These are phyloP conservation scores for Bubo bubo DNA, from an alignment of 2,113 vertebrate species.

Conservation along the genomic window DNA sequence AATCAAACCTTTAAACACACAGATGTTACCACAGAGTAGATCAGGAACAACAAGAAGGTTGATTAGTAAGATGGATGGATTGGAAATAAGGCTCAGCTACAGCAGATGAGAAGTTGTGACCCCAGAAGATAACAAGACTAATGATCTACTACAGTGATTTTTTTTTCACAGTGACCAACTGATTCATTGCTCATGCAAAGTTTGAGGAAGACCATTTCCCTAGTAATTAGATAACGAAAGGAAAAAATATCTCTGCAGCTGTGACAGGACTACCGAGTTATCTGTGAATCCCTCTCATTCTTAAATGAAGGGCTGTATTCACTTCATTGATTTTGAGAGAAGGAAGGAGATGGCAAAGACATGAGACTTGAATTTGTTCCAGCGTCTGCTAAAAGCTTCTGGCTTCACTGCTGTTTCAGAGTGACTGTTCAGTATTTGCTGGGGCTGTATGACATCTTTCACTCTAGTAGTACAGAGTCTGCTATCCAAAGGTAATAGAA, in stretches of 20 bases:
- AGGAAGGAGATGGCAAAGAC: conserved; percentile 7
- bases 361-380: conserved; percentile 33
- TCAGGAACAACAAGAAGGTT: neutral
- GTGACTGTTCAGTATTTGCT: neutral
- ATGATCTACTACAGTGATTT: neutral
- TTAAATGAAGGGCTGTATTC: conserved; percentile 37
- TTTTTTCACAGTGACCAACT: neutral
- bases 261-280: neutral
- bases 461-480: neutral
- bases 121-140: neutral
- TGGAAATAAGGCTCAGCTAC: neutral
- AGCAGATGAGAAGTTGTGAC: neutral
- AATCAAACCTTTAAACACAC: neutral
- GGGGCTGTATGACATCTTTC: neutral
- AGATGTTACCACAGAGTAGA: neutral
- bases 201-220: neutral
- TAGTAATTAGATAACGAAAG: neutral
- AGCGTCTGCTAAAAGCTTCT: neutral
- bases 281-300: conserved; percentile 19
- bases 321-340: neutral
- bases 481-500: neutral
- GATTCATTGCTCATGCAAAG: neutral
- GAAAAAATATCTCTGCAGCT: conserved; percentile 34
- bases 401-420: neutral
- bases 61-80: neutral